phyloP scores from a whole-genome alignment of 1,140 invertebrate species.

The Zophobas atratus region DNA sequence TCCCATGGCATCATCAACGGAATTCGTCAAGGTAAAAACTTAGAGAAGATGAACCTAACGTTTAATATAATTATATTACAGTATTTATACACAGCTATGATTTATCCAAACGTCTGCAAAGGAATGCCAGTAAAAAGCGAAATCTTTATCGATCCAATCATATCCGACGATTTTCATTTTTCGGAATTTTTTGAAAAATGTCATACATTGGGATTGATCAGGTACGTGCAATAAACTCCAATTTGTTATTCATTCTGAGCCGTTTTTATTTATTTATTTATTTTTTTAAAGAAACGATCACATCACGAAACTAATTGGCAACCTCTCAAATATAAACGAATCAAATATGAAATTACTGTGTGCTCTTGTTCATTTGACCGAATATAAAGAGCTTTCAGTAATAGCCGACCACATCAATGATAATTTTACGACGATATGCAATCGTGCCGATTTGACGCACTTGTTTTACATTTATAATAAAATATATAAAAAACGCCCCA shows the following conservation, averaged over 20 bases:
- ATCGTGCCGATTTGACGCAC: conserved; percentile 30
- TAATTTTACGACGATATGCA: conserved; percentile 29
- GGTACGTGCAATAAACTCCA: not conserved
- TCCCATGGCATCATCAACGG: conserved; percentile 42
- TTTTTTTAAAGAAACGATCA: conserved; percentile 29
- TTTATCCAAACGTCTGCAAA: conserved; percentile 36
- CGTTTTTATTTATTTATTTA: not conserved
- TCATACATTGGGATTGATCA: conserved; percentile 42
- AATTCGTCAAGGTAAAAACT: conserved; percentile 31
- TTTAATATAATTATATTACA: not conserved
- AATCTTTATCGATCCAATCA: conserved; percentile 29
- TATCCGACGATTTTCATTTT: conserved; percentile 29
- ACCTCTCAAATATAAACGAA: conserved; percentile 21
- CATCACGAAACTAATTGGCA: not conserved
- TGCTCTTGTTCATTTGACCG: conserved; percentile 10
- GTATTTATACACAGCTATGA: conserved; percentile 36
- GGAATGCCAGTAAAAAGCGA: not conserved
- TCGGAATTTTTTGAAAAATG: conserved; percentile 37
- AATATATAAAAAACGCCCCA: conserved; percentile 23
- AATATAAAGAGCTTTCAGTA: conserved; percentile 23
- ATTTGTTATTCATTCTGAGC: not conserved
- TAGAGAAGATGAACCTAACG: not conserved
- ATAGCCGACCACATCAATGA: conserved; percentile 28
- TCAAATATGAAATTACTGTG: conserved; percentile 31
- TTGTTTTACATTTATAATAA: conserved; percentile 43